These are phyloP conservation scores for Hyposoter didymator DNA, from an alignment of 2,888 invertebrate genomes.

Conservation along the genomic window DNA sequence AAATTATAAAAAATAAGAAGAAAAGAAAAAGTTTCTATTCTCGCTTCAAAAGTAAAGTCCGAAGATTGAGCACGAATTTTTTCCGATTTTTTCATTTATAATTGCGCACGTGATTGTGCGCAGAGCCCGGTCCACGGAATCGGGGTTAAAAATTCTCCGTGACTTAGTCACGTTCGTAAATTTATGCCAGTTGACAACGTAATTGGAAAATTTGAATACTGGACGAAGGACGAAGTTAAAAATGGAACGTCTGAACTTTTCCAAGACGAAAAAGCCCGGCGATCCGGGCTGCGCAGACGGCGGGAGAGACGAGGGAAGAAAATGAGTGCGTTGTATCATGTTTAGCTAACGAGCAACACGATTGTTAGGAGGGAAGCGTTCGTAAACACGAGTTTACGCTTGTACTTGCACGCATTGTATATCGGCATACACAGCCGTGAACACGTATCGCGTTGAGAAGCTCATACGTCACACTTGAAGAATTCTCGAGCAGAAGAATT, in stretches of 20 bases:
- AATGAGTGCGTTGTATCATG: constrained; percentile 39
- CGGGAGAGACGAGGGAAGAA: not conserved
- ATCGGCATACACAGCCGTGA: constrained; percentile 2
- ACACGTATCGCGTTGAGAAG: constrained; percentile 51
- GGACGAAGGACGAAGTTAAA: not conserved
- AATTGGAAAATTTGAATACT: not conserved
- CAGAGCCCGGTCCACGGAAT: no score
- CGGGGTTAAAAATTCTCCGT: not conserved
- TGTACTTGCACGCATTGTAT: constrained; percentile 23
- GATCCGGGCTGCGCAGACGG: not conserved
- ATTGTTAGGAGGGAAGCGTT: constrained; percentile 59
- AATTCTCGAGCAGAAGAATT: constrained; percentile 36
- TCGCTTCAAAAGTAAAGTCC: no score
- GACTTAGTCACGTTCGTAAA: not conserved
- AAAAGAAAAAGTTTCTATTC: no score
- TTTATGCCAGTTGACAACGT: not conserved
- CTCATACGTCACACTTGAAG: constrained; percentile 60
- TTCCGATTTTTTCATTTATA: no score
- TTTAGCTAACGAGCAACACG: constrained; percentile 43
- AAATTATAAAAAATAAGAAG: no score
- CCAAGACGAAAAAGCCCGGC: not conserved
- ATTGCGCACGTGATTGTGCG: no score
- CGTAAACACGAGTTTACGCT: constrained; percentile 34
- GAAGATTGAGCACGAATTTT: no score
- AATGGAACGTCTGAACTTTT: not conserved